A percentile compares a stretch with the other conserved stretches of the same genome.
Conservation (phyloP, 2,113 vertebrate genomes). For the Candoia aspera region DNA sequence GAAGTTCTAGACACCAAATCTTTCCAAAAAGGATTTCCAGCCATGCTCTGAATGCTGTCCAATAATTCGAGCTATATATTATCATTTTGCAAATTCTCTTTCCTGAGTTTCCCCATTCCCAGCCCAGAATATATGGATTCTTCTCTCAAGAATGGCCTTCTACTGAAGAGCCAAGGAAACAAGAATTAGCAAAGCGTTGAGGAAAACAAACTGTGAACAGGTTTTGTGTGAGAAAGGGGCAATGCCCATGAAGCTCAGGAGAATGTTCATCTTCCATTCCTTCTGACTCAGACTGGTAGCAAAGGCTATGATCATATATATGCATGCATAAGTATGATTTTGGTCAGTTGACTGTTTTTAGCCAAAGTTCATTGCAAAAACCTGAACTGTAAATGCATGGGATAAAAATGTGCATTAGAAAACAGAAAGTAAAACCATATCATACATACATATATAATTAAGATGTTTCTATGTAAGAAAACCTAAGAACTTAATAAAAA, state of each 20-base stretch:
- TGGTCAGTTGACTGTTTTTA: not conserved
- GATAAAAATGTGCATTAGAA: not conserved
- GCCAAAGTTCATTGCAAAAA: not conserved
- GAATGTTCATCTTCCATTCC: not conserved
- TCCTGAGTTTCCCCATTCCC: conserved; percentile 35
- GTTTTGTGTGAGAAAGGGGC: not conserved
- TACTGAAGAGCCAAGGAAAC: not conserved
- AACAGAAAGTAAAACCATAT: not conserved
- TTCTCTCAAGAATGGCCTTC: not conserved
- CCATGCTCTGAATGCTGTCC: conserved; percentile 46
- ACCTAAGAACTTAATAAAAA: not conserved
- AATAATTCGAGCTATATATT: conserved; percentile 27
- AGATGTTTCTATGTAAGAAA: not conserved
- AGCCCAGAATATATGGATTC: not conserved
- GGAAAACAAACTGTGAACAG: not conserved
- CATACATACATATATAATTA: not conserved
- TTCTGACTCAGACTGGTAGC: not conserved
- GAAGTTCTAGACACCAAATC: conserved; percentile 28
- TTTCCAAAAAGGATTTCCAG: conserved; percentile 58
- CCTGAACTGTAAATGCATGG: not conserved
- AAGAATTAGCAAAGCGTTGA: not conserved
- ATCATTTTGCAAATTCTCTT: conserved; percentile 42
- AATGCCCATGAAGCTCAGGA: not conserved
- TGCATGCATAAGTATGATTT: not conserved
- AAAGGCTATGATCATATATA: not conserved